Evolutionary conservation across 2,113 vertebrate genomes (phyloP).

Genomic region (Shinisaurus crocodilurus): DNA sequence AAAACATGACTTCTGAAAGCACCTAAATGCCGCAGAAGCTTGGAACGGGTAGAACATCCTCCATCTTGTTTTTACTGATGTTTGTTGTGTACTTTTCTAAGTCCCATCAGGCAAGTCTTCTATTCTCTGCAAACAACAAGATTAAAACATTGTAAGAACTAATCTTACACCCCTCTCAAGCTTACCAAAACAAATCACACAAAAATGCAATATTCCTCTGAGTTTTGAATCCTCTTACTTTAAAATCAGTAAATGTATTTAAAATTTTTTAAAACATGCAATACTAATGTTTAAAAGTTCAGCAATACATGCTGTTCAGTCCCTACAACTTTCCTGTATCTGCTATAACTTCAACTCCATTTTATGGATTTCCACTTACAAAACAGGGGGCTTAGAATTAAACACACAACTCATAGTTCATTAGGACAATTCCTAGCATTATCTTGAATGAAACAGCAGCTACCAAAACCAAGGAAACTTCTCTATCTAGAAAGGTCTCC

Average conservation of each 20-base stretch:
- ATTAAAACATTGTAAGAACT: slow-evolving; percentile 38
- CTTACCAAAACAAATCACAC: slow-evolving; percentile 13
- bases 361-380: neutral
- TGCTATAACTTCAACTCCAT: neutral
- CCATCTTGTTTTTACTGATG: slow-evolving; percentile 55
- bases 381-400: neutral
- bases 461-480: neutral
- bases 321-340: neutral
- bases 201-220: neutral
- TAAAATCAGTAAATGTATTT: neutral
- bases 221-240: neutral
- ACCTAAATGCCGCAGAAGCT: slow-evolving; percentile 66
- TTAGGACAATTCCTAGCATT: neutral
- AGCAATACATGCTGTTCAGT: slow-evolving; percentile 25
- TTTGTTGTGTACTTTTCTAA: slow-evolving; percentile 57
- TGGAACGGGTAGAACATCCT: slow-evolving; percentile 60
- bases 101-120: slow-evolving; percentile 74
- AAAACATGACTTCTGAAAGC: slow-evolving; percentile 19
- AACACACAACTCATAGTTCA: neutral
- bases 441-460: neutral
- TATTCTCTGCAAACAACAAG: slow-evolving; percentile 71
- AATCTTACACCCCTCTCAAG: slow-evolving; percentile 7
- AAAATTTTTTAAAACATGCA: neutral
- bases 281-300: neutral
- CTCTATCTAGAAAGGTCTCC: neutral